Evolutionary conservation across 1,140 invertebrate species (phyloP).

Genomic region (Marisa cornuarietis): DNA sequence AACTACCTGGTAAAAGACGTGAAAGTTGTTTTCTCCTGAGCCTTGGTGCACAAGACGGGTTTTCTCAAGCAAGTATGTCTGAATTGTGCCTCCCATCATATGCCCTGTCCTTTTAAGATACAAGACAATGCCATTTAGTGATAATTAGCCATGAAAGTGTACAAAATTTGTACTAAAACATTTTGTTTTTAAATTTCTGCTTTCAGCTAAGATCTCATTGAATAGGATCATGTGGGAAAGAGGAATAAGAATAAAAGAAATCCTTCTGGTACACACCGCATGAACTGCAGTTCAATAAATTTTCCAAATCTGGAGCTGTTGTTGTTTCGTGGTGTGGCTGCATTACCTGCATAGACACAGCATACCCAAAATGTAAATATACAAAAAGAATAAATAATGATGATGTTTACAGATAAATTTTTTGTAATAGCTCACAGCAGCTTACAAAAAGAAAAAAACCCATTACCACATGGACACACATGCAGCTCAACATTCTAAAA

Average conservation of each 20-base stretch:
- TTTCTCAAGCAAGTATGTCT: slow-evolving; percentile 96
- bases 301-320: slow-evolving; percentile 94
- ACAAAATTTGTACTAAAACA: background rate
- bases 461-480: too few relatives aligned
- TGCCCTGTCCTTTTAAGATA: slow-evolving; percentile 72
- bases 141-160: background rate
- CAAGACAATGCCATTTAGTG: slow-evolving; percentile 1
- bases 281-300: slow-evolving; percentile 94
- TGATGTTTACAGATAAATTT: too few relatives aligned
- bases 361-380: background rate
- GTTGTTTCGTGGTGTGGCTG: slow-evolving; percentile 96
- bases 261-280: slow-evolving; percentile 57
- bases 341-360: slow-evolving; percentile 88
- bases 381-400: too few relatives aligned
- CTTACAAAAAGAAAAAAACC: too few relatives aligned
- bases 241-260: too few relatives aligned
- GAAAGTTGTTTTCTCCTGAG: slow-evolving; percentile 89
- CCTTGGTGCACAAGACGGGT: slow-evolving; percentile 86
- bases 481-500: too few relatives aligned
- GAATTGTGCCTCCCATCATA: slow-evolving; percentile 92
- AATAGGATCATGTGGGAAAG: too few relatives aligned
- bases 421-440: too few relatives aligned
- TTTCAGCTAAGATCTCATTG: too few relatives aligned
- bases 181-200: too few relatives aligned
- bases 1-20: slow-evolving; percentile 87